Conservation (phyloP, 2,797 vertebrate species). For the Yasuhikotakia modesta region DNA sequence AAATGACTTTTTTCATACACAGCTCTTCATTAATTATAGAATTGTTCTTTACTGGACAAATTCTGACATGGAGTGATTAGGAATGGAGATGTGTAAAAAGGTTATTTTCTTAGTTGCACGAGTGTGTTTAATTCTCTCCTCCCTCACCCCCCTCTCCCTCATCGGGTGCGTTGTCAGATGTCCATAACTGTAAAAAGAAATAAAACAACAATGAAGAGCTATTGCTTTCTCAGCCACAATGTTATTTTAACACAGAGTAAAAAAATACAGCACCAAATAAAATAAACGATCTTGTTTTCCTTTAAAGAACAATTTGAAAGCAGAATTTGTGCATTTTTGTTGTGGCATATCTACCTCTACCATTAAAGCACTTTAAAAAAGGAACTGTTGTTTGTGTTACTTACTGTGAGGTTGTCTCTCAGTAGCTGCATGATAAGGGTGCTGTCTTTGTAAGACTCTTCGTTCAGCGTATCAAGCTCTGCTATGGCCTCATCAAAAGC, state of each 20-base stretch:
- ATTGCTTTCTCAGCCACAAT: background rate
- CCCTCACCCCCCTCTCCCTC: slow-evolving; percentile 86
- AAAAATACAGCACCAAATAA: background rate
- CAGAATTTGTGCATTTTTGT: background rate
- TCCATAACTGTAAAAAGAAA: slow-evolving; percentile 90
- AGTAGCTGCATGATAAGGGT: slow-evolving; percentile 99
- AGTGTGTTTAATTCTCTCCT: slow-evolving; percentile 81
- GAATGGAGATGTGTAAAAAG: slow-evolving; percentile 97
- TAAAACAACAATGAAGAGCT: slow-evolving; percentile 2
- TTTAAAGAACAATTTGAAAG: background rate
- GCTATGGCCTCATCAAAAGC: slow-evolving; percentile 95
- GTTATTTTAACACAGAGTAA: background rate
- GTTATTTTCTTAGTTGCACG: slow-evolving; percentile 69
- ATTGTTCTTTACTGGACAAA: slow-evolving; percentile 87
- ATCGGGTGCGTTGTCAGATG: slow-evolving; percentile 88
- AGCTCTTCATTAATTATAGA: slow-evolving; percentile 77
- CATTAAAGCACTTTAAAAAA: background rate
- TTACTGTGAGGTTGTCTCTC: slow-evolving; percentile 99
- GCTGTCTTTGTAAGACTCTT: slow-evolving; percentile 99
- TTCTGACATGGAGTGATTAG: slow-evolving; percentile 86
- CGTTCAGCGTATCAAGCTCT: slow-evolving; percentile 89
- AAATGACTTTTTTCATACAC: slow-evolving; percentile 78
- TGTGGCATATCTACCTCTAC: background rate
- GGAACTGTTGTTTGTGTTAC: slow-evolving; percentile 59
- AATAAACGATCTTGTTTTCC: background rate